phyloP scores from a whole-genome alignment of 2,797 vertebrate genomes.

The Centropyge bicolor region DNA sequence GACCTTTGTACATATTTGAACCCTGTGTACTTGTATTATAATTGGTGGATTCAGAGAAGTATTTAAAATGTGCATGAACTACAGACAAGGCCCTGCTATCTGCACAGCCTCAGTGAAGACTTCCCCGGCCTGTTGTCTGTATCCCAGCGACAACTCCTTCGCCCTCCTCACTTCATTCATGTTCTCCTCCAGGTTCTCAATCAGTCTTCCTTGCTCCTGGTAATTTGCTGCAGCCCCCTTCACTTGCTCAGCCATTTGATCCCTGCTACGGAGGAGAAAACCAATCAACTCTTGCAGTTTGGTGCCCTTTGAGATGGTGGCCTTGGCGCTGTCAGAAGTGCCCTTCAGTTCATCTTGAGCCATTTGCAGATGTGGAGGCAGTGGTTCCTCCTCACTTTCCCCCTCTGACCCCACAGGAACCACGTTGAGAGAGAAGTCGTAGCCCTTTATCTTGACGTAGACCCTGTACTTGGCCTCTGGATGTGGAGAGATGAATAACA shows the following conservation, averaged over 20 bases:
- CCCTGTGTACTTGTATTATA: background rate
- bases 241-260: slow-evolving; percentile 73
- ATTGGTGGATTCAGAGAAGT: background rate
- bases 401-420: slow-evolving; percentile 51
- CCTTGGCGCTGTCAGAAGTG: slow-evolving; percentile 75
- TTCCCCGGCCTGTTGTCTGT: slow-evolving; percentile 75
- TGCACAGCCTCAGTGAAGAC: slow-evolving; percentile 80
- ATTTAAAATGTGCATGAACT: slow-evolving; percentile 26
- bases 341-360: slow-evolving; percentile 76
- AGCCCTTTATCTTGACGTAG: slow-evolving; percentile 82
- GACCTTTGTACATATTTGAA: background rate
- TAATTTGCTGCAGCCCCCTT: slow-evolving; percentile 60
- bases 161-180: slow-evolving; percentile 81
- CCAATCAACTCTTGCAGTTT: slow-evolving; percentile 79
- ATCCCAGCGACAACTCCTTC: slow-evolving; percentile 74
- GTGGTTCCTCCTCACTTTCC: background rate
- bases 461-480: slow-evolving; percentile 69
- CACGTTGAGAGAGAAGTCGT: slow-evolving; percentile 81
- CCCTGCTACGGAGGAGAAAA: slow-evolving; percentile 78
- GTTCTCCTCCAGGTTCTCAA: slow-evolving; percentile 82
- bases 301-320: slow-evolving; percentile 75
- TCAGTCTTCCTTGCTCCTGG: slow-evolving; percentile 80
- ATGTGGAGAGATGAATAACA: background rate
- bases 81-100: slow-evolving; percentile 71
- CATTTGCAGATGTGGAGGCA: slow-evolving; percentile 67